Base-by-base conservation (phyloP, 2,797 vertebrate genomes). In the Chloroceryle amazona region DNA sequence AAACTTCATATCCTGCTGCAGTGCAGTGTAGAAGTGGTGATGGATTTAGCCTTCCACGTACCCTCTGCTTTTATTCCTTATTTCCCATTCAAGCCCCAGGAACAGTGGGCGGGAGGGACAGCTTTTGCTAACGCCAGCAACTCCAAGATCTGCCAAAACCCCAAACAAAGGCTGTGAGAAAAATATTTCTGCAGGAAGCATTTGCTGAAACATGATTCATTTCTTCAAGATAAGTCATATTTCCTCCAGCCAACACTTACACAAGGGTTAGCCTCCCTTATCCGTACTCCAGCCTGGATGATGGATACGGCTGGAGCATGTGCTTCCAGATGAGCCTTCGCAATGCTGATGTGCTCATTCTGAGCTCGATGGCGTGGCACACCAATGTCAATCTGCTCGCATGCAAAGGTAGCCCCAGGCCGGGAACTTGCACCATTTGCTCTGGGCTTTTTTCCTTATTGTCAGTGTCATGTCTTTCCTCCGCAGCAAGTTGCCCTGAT, bases 131-230 rank as follows among this genome's bases (percentile, higher is more conserved):
- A 96, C 35, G 73, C 90, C 94, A 96, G 94, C 90, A 94, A 7
- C 76, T 93, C 86, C 73, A 20, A 23, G 83, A 70, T 78, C 88
- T 92, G 95, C 96, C 96, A 97, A 95, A 94, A 84, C 54, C 66
- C 70, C 2, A 60, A 94, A 94, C 94, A 93, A 95, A 96, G 94
- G 46, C 95, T 95, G 94, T 91, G 94, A 90, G 90, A 95, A 96
- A 96, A 95, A 86, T 81, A 88, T 42, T 96, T 84, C 92, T 93
- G 88, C 90, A 94, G 88, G 94, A 96, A 92, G 82, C 70, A 19
- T 70, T 89, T 15, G 58, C 88, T 92, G 93, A 88, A 97, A 92
- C 85, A 90, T 62, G 92, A 97, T 94, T 91, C 90, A 90, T 93
- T 92, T 94, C 73, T 92, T 51, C 25, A 13, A 94, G 95, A 95